phyloP scores from a whole-genome alignment of 2,113 vertebrate species.

The Thymallus thymallus region DNA sequence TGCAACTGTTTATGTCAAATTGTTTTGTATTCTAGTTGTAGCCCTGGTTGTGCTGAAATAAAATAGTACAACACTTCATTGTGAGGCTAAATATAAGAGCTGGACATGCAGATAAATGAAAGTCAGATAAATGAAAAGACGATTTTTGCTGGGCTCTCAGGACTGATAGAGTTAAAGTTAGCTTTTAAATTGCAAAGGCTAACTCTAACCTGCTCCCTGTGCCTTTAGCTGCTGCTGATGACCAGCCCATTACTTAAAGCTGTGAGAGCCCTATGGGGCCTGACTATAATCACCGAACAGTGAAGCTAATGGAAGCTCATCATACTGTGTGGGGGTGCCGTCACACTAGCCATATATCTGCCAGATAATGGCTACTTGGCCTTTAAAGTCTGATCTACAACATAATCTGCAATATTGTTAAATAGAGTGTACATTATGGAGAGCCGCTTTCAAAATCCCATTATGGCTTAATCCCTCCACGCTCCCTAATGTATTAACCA shows the following conservation, averaged over 20 bases:
- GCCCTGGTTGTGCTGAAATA: no score
- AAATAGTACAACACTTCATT: no score
- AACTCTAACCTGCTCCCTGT: conserved; percentile 47
- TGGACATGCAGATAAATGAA: conserved; percentile 21
- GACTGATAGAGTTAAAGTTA: conserved; percentile 43
- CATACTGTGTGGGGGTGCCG: conserved; percentile 65
- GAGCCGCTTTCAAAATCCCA: conserved; percentile 80
- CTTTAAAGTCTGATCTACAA: conserved; percentile 79
- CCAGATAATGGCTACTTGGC: conserved; percentile 77
- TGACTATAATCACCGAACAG: conserved; percentile 71
- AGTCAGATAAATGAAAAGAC: conserved; percentile 37
- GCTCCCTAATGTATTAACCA: conserved; percentile 79
- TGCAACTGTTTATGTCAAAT: no score
- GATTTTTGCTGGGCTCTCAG: conserved; percentile 34
- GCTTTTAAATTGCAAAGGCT: conserved; percentile 60
- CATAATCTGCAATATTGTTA: conserved; percentile 81
- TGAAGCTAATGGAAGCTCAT: conserved; percentile 76
- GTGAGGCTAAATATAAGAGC: no score
- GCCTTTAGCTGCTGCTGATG: conserved; percentile 51
- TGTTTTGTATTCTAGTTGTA: no score
- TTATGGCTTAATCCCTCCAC: conserved; percentile 77
- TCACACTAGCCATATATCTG: conserved; percentile 73
- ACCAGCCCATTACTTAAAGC: conserved; percentile 70
- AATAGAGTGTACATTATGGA: conserved; percentile 79
- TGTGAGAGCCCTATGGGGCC: conserved; percentile 65